Evolutionary conservation across 2,113 vertebrate species (phyloP), one percentile per base, ranked within the genome.

Genomic region (Mormyrus lacerda): DNA sequence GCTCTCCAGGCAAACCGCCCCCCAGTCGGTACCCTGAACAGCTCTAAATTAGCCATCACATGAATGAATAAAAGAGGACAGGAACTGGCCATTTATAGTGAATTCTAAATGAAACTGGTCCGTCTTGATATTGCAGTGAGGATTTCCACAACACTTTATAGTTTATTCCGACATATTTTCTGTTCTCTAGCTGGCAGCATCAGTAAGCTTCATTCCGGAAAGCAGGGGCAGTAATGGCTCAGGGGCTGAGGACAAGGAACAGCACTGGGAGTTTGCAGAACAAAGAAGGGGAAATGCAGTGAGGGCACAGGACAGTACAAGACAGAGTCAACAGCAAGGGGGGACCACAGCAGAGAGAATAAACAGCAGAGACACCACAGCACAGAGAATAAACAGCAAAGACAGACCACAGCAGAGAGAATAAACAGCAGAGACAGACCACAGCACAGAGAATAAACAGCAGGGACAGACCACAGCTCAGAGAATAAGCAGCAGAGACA

Each of bases 251-350:
- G 31, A 21, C 73, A 79, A 15, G 15, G 31, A 79, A 50, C 8
- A 73, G 11, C 87, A 50, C 24, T 50, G 65, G 48, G 47, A 50
- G 44, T n/a, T 45, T 27, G 24, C 19, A 21, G 45, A 27, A 51
- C 65, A 11, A 69, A 39, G 69, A 51, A 39, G 1, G 47, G 45
- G 31, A 45, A 58, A 45, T 44, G 35, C 9, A 55, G 48, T 31
- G 84, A 51, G 27, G 50, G 48, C 86, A 86, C 84, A 61, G 86
- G 51, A 44, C 86, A 87, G 51, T n/a, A n/a, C n/a, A n/a, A n/a
- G n/a, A n/a, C n/a, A 6, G 85, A 61, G 4, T 55, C 31, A 47
- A n/a, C 39, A 44, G 31, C 86, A 87, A 6, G 39, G 48, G 17
- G 11, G 19, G 13, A 31, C n/a, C 24, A 53, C 47, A 7, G 48